phyloP scores from a whole-genome alignment of 2,888 invertebrate genomes.

The Syrista parreyssii region DNA sequence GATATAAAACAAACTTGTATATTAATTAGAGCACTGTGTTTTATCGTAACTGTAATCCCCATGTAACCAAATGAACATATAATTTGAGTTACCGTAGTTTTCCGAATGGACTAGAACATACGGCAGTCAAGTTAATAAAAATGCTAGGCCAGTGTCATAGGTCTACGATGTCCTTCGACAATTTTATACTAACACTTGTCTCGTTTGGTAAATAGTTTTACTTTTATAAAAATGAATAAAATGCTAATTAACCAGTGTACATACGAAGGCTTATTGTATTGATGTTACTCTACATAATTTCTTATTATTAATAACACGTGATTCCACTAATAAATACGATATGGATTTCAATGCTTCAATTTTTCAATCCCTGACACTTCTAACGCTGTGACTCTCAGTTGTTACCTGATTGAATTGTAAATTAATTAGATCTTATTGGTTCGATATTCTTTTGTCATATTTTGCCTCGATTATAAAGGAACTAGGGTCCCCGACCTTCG shows the following conservation, averaged over 20 bases:
- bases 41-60: conserved; percentile 18
- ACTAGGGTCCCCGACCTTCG: no score
- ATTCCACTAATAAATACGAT: conserved; percentile 24
- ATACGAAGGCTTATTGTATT: conserved; percentile 53
- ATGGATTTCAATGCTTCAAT: background rate
- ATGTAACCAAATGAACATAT: conserved; percentile 12
- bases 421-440: background rate
- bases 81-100: conserved; percentile 1
- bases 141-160: conserved; percentile 32
- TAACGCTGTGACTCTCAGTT: no score
- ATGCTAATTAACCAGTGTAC: conserved; percentile 45
- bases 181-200: conserved; percentile 55
- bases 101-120: background rate
- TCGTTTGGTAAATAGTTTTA: conserved; percentile 57
- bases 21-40: conserved; percentile 23
- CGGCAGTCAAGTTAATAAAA: background rate
- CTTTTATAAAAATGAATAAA: conserved; percentile 49
- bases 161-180: conserved; percentile 42
- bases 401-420: background rate
- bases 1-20: conserved; percentile 7
- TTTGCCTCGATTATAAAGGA: background rate
- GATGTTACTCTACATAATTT: conserved; percentile 47
- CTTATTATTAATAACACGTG: conserved; percentile 49
- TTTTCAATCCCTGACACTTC: background rate
- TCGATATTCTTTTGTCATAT: background rate